Base-by-base conservation (phyloP, 2,113 vertebrate genomes). In the Sander vitreus region DNA sequence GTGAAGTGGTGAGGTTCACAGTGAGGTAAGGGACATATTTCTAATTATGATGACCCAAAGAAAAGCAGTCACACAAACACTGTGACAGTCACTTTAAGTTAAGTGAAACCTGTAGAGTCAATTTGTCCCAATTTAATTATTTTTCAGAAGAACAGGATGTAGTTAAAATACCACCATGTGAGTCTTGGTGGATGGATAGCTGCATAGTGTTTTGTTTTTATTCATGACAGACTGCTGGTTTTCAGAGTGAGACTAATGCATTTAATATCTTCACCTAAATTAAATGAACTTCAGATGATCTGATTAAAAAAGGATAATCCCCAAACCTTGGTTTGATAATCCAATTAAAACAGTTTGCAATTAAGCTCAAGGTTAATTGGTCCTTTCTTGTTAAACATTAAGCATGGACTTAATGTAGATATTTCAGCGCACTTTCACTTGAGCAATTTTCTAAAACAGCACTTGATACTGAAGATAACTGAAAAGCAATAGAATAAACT, bases 271-370 rank as follows among this genome's bases (percentile, higher is more conserved):
- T 43, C 4, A 16, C 43, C 12, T 66, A 59, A 69, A 76, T 59
- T 33, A 36, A 64, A 75, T 25, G 43, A 25, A 60, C 54, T 62
- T 60, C 4, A 73, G 36, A 62, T 78, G 33, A 5, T 62, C 69
- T 48, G 81, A 78, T 83, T 73, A 84, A 78, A 84, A 51, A 67
- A 53, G 30, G 53, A 72, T 84, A 51, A 85, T 85, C 65, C 75
- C 18, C 45, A 71, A 70, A 80, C 76, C 65, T 80, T 64, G 39
- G 55, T 79, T 71, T 85, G 60, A 60, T 78, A 82, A 86, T 85
- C 73, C 62, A 72, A 62, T 85, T 82, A 82, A 75, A 72, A 57
- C 6, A 25, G 21, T 39, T 78, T 19, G 18, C 48, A 53, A 60
- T 51, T 73, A 33, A 50, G 64, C 84, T 78, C 10, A 74, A 59